A percentile compares a stretch with the other conserved stretches of the same genome.
phyloP scores from a whole-genome alignment of 2,888 invertebrate genomes.

The Agrilus biguttatus region DNA sequence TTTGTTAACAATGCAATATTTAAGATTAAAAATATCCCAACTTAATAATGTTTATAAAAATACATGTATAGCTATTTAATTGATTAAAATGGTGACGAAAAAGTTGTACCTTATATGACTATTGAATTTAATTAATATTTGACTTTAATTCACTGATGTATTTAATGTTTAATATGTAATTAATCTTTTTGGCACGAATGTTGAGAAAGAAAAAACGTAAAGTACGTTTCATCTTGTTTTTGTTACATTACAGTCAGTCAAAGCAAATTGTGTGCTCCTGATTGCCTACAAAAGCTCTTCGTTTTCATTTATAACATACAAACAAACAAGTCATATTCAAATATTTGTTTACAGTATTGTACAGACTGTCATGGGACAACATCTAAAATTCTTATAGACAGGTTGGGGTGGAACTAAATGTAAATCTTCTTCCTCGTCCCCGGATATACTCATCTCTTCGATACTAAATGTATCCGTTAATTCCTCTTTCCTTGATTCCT shows the following conservation, averaged over 20 bases:
- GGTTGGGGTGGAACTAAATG: constrained; percentile 32
- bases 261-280: not conserved
- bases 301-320: not conserved
- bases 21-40: too few relatives aligned
- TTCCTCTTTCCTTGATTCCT: constrained; percentile 34
- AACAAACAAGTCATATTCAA: not conserved
- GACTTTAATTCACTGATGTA: too few relatives aligned
- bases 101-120: too few relatives aligned
- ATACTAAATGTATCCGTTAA: constrained; percentile 46
- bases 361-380: constrained; percentile 27
- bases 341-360: constrained; percentile 13
- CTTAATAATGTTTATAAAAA: not conserved
- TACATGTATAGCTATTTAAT: not conserved
- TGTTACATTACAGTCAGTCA: too few relatives aligned
- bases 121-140: too few relatives aligned
- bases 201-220: too few relatives aligned
- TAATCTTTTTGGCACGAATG: too few relatives aligned
- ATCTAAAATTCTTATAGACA: constrained; percentile 27
- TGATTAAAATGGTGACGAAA: not conserved
- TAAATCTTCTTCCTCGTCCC: constrained; percentile 33
- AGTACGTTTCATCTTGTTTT: too few relatives aligned
- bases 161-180: too few relatives aligned
- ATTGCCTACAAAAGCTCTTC: not conserved
- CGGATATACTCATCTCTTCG: constrained; percentile 47
- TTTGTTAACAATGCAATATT: too few relatives aligned